Base-by-base conservation (phyloP, 1,140 invertebrate genomes). In the Yoshiicerus persimilis region DNA sequence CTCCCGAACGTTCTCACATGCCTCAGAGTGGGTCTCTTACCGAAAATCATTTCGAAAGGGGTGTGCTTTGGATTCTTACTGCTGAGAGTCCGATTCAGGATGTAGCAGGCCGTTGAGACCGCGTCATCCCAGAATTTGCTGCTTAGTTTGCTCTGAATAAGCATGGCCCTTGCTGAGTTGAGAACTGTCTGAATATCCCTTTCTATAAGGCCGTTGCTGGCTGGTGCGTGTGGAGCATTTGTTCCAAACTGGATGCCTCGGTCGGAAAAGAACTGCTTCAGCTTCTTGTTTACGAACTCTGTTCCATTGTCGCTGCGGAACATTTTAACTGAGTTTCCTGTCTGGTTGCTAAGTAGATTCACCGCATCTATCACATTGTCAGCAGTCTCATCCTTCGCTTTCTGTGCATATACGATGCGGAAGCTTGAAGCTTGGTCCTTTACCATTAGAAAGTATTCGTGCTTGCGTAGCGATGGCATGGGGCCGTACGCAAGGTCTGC, bases 261-360 rank as follows among this genome's bases (percentile, higher is more conserved):
- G n/a, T n/a, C n/a, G n/a, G n/a, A n/a, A n/a, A n/a, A n/a, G n/a
- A n/a, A n/a, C n/a, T n/a, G n/a, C n/a, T n/a, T n/a, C n/a, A n/a
- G n/a, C n/a, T n/a, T n/a, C n/a, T n/a, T n/a, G n/a, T n/a, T n/a
- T n/a, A n/a, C n/a, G n/a, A n/a, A n/a, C n/a, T n/a, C 85, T 38
- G 39, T 86, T 3, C 88, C 88, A 27, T 86, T 88, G 34, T 83
- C 85, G 13, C 34, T 6, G n/a, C 41, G 39, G 20, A 88, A 23
- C 27, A 38, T 64, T 34, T 87, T 85, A 4, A 85, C 85, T 13
- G 27, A 30, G 25, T 62, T 86, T 10, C 47, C 30, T 56, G 85
- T 86, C 27, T 86, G 84, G 27, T 39, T 75, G 8, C 32, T 8
- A 11, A 77, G 62, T 13, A 34, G 75, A 56, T 38, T 39, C 8